Conservation (phyloP, 23 tunicate species). For the Styela plicata region DNA sequence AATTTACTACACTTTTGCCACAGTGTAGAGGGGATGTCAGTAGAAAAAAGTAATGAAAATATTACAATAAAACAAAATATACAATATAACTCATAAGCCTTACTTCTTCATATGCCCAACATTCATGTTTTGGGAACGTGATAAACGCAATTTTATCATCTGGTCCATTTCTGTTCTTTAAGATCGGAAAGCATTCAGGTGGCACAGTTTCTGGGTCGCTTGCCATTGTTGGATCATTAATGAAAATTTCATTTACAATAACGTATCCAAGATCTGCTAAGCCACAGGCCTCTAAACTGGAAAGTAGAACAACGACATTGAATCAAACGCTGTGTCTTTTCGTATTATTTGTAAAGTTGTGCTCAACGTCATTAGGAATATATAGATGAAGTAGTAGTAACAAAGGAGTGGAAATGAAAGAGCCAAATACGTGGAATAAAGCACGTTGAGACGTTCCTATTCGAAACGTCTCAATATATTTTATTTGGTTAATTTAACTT, state of each 20-base stretch:
- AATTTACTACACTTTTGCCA: no score
- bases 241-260: not conserved
- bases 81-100: no score
- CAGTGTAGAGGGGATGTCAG: no score
- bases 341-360: not conserved
- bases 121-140: not conserved
- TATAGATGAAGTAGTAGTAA: not conserved
- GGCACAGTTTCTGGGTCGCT: not conserved
- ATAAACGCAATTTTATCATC: not conserved
- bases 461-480: not conserved
- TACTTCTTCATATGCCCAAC: not conserved
- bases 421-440: no score
- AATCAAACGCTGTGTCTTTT: not conserved
- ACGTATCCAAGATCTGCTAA: slow-evolving; percentile 9
- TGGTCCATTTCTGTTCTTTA: not conserved
- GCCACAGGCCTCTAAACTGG: slow-evolving; percentile 2
- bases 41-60: no score
- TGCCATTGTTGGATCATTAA: not conserved
- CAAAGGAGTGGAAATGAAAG: no score
- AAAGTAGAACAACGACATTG: no score
- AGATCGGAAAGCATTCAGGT: no score
- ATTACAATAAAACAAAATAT: no score
- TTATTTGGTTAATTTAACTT: not conserved
- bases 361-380: not conserved
- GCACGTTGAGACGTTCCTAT: no score